A percentile compares a stretch with the other conserved stretches of the same genome.
These are phyloP conservation scores for Drosophila kanekoi DNA, from an alignment of 2,888 invertebrate species.

Conservation along the genomic window DNA sequence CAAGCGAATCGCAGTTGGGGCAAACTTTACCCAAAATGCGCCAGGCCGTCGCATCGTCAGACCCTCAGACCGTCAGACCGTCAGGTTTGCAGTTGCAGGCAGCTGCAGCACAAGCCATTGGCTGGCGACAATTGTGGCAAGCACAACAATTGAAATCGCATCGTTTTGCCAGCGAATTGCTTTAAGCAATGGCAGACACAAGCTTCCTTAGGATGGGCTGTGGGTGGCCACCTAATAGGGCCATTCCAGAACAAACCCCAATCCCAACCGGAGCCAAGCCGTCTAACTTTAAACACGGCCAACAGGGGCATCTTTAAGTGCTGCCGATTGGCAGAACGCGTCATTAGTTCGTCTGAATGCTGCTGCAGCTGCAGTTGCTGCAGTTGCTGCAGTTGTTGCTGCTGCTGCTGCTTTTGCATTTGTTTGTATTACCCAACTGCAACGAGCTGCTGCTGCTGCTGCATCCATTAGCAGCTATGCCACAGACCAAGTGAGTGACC, in stretches of 20 bases:
- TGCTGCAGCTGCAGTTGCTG: not conserved
- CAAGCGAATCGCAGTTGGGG: not conserved
- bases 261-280: no score
- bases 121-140: slow-evolving; percentile 26
- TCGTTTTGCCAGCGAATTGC: slow-evolving; percentile 16
- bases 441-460: not conserved
- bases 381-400: no score
- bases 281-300: slow-evolving; percentile 40
- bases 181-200: slow-evolving; percentile 3
- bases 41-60: no score
- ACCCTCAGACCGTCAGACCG: no score
- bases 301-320: slow-evolving; percentile 58
- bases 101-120: slow-evolving; percentile 2
- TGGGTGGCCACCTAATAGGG: slow-evolving; percentile 42
- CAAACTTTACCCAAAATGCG: not conserved
- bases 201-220: not conserved
- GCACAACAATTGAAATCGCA: slow-evolving; percentile 42
- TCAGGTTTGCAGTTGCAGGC: slow-evolving; percentile 1
- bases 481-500: slow-evolving; percentile 55
- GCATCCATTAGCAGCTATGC: slow-evolving; percentile 61
- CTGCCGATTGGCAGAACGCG: slow-evolving; percentile 48
- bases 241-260: not conserved
- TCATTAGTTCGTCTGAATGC: slow-evolving; percentile 69
- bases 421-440: slow-evolving; percentile 26
- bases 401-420: slow-evolving; percentile 11